Base-by-base conservation (phyloP, 2,113 vertebrate species). In the Carassius gibelio region DNA sequence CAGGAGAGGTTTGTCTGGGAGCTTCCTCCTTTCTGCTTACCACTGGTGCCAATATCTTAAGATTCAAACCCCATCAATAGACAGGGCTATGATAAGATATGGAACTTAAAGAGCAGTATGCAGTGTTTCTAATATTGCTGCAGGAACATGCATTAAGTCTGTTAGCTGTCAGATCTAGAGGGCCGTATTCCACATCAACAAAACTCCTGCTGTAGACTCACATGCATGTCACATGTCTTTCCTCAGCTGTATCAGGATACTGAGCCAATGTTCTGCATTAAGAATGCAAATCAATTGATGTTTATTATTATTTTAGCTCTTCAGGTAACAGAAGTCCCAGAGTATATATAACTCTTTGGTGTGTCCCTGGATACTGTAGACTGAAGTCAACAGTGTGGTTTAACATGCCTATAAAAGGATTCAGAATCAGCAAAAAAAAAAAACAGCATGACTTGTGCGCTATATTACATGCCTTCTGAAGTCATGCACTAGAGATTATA, bases 171-270 rank as follows among this genome's bases (percentile, higher is more conserved):
- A 50, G 50, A n/a, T 50, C 3, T 69, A n/a, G 13, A 62, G 15
- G 74, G 57, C 34, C n/a, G 5, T 57, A 19, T 26, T 10, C 45
- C 50, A 57, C 34, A 55, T 13, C 11, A 42, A 66, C 36, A 6
- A 17, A 45, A 21, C 21, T 72, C 61, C 57, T 76, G 76, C 38
- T 85, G 59, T 76, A 62, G 59, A 66, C 34, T 74, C 38, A 62
- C 84, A 74, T 85, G 77, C 17, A 26, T 3, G 55, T 81, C 84
- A 85, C 66, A 71, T 85, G 68, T 62, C 15, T 59, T 76, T 30
- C 6, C 59, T 64, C 26, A 38, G 74, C 59, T 55, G n/a, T 50
- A 57, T 59, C 26, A 59, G 23, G 11, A 78, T n/a, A 78, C 4
- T 14, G 2, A 48, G 13, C 1, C 11, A 45, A 13, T n/a, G n/a